Conservation (phyloP, 2,113 vertebrate species). For the Damaliscus lunatus region DNA sequence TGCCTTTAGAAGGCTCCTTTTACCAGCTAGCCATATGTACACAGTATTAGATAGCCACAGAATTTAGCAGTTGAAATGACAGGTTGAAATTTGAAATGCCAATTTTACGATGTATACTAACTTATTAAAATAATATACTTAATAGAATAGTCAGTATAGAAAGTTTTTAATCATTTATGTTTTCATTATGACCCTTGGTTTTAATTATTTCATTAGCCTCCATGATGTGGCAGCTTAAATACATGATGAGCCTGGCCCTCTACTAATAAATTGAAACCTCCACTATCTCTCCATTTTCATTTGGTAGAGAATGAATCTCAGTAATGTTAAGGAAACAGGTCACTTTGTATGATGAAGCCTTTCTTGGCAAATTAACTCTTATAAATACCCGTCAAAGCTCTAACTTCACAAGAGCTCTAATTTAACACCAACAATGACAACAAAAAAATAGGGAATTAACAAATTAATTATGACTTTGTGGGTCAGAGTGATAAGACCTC, state of each 20-base stretch:
- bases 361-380: background rate
- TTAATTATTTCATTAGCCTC: background rate
- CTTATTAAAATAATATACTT: background rate
- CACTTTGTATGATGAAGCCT: background rate
- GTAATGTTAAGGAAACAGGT: background rate
- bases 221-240: background rate
- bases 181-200: background rate
- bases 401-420: background rate
- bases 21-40: background rate
- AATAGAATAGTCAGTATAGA: background rate
- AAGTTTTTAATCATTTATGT: background rate
- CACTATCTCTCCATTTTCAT: background rate
- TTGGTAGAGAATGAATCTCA: background rate
- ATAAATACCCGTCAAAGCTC: accelerated
- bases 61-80: background rate
- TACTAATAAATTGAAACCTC: background rate
- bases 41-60: background rate
- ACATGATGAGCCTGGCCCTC: background rate
- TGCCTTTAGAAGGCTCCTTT: background rate
- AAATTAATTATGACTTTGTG: background rate
- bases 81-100: background rate
- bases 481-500: background rate
- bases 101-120: background rate
- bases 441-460: background rate
- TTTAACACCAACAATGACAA: background rate